Conservation (phyloP, 2,797 vertebrate species). For the Fundulus diaphanus region DNA sequence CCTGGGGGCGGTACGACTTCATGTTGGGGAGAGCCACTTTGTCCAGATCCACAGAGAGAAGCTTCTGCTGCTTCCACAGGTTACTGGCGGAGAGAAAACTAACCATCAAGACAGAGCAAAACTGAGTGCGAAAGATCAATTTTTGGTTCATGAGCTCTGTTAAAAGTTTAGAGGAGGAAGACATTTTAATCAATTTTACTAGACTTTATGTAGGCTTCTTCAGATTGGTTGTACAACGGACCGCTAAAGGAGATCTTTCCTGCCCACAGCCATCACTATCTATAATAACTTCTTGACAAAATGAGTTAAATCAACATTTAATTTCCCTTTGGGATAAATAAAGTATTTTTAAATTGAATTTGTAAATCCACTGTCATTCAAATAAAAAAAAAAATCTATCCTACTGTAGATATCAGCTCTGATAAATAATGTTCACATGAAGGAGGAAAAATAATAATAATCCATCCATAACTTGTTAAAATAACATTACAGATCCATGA, state of each 20-base stretch:
- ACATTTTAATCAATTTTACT: neutral
- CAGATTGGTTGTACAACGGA: too few relatives aligned
- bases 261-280: too few relatives aligned
- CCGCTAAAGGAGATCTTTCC: too few relatives aligned
- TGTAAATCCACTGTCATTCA: too few relatives aligned
- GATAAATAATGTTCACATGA: neutral
- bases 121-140: neutral
- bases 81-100: slow-evolving; percentile 83
- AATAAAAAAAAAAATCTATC: neutral
- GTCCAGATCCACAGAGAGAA: slow-evolving; percentile 95
- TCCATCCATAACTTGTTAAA: neutral
- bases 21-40: slow-evolving; percentile 93
- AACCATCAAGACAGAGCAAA: neutral
- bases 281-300: too few relatives aligned
- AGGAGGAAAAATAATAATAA: neutral
- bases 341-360: too few relatives aligned
- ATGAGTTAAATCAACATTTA: too few relatives aligned
- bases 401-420: neutral
- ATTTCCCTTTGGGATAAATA: too few relatives aligned
- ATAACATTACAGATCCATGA: neutral
- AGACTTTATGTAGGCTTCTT: slow-evolving; percentile 1
- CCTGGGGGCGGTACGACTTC: slow-evolving; percentile 92
- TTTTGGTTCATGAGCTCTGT: neutral
- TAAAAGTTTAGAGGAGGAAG: neutral
- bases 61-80: slow-evolving; percentile 98